Evolutionary conservation across 2,113 vertebrate species (phyloP), one percentile per base, ranked within the genome.

Genomic region (Heliornis fulica): DNA sequence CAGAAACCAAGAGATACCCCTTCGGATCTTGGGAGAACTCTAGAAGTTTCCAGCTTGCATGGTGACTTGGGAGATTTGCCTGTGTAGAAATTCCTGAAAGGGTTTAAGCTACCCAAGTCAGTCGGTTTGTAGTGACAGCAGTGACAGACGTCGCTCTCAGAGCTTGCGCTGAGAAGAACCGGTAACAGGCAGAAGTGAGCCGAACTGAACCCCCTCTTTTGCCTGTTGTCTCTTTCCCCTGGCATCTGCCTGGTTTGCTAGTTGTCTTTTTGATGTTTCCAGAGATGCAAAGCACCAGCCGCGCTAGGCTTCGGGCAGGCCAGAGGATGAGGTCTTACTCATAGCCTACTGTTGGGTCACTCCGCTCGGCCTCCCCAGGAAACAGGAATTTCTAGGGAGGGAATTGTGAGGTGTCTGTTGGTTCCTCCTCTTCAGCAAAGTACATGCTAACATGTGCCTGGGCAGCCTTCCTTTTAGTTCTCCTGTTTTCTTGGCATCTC

Each of bases 121-220:
- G 19, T 59, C 1, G 0, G 53, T 36, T 72, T 6, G 1, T 40
- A 32, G 6, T 63, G 64, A 54, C 22, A 7, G 17, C 31, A 66
- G 34, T 43, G 12, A 60, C 79, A 40, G 59, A 16, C 0, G 1
- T 7, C 65, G 29, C 31, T 90, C 85, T 8, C 36, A 76, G 68
- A 70, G 22, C 45, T 86, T 72, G 46, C 21, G 20, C 18, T 40
- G 31, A 60, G 40, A 38, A 53, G n/a, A 77, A 36, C 22, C 2
- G 9, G 21, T 20, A 71, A 54, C 11, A 14, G 43, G 48, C 28
- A 76, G 14, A 88, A 63, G 22, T 18, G 32, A 65, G 29, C 50
- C 38, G 34, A 54, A 71, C 34, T 34, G 48, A 64, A 72, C 11
- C 8, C 13, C 3, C 11, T 59, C 32, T 68, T 50, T 38, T 43